phyloP scores from a whole-genome alignment of 2,888 invertebrate species.

The Macrophya alboannulata region DNA sequence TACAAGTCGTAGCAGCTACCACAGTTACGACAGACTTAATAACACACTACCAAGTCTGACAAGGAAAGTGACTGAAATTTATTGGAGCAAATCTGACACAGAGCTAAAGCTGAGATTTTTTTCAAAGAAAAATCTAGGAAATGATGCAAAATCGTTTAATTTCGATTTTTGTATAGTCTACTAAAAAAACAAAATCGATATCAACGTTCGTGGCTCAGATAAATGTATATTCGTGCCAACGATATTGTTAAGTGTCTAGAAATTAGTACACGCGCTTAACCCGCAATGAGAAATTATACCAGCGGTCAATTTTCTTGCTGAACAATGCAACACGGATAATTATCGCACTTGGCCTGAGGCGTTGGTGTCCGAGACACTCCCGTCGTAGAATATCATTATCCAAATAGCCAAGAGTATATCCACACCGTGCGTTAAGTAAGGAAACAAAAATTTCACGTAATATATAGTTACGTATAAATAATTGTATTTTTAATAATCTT shows the following conservation, averaged over 20 bases:
- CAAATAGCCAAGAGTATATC: neutral
- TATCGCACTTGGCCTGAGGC: slow-evolving; percentile 1
- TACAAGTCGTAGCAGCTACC: neutral
- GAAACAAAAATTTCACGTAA: neutral
- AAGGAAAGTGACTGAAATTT: neutral
- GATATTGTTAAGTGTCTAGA: slow-evolving; percentile 13
- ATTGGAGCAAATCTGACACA: no score
- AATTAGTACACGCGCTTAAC: slow-evolving; percentile 5
- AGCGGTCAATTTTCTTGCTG: neutral
- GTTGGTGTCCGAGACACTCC: neutral
- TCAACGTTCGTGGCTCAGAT: neutral
- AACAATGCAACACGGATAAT: slow-evolving; percentile 29
- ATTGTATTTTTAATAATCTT: neutral
- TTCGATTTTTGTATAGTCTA: neutral
- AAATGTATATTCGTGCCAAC: neutral
- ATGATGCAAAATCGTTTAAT: neutral
- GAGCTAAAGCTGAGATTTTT: neutral
- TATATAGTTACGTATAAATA: neutral
- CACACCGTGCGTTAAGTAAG: neutral
- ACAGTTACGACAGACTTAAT: neutral
- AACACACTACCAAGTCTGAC: neutral
- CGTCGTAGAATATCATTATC: neutral
- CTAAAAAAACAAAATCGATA: neutral
- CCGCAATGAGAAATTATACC: slow-evolving; percentile 22
- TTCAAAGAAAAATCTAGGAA: neutral